Conservation (phyloP, 2,113 vertebrate genomes). For the Megaceryle torquata region DNA sequence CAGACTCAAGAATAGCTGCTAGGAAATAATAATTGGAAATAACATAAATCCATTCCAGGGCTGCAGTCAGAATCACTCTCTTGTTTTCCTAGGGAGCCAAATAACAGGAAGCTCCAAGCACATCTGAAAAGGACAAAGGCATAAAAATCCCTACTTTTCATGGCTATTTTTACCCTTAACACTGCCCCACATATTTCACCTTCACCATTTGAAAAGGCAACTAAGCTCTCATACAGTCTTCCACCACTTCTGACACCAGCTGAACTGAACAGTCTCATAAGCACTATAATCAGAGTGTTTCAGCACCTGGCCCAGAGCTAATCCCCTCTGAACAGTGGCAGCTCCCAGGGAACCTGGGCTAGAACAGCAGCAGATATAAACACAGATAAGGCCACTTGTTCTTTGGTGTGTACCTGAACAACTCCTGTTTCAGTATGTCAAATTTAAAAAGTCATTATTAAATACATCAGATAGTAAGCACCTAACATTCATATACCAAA, state of each 20-base stretch:
- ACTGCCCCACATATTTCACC: background rate
- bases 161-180: background rate
- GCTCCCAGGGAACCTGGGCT: background rate
- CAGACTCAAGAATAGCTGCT: background rate
- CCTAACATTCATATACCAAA: background rate
- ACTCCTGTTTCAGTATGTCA: background rate
- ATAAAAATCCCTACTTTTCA: background rate
- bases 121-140: background rate
- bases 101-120: background rate
- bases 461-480: background rate
- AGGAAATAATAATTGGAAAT: background rate
- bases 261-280: background rate
- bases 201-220: background rate
- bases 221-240: background rate
- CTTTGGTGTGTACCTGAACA: constrained; percentile 39
- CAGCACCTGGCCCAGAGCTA: background rate
- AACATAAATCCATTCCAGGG: background rate
- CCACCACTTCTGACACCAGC: background rate
- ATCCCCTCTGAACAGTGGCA: background rate
- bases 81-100: background rate
- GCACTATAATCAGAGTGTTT: background rate
- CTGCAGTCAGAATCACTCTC: background rate
- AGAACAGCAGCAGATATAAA: background rate
- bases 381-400: constrained; percentile 33
- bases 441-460: background rate